These are phyloP conservation scores for Myotis vivesi DNA, from an alignment of 2,797 vertebrate species.

Conservation along the genomic window DNA sequence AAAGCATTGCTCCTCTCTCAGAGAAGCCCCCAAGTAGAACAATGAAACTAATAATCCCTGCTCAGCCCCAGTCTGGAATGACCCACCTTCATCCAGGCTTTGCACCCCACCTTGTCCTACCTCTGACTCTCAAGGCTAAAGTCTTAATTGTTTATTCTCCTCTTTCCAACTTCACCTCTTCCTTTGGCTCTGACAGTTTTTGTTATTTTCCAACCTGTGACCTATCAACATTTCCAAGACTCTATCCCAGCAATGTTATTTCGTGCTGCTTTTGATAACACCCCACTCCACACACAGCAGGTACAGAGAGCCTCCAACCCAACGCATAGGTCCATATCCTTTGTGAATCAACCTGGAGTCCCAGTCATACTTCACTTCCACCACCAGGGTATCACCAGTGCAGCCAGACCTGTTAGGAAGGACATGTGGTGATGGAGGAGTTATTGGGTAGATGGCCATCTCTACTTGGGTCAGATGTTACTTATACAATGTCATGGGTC, in stretches of 20 bases:
- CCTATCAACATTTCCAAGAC: not conserved
- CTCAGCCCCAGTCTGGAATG: not conserved
- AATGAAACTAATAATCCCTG: not conserved
- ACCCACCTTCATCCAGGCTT: not conserved
- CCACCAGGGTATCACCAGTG: not conserved
- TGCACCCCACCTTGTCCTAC: not conserved
- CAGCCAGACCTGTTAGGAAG: not conserved
- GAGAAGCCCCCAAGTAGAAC: not conserved
- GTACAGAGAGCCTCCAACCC: not conserved
- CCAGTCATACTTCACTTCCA: not conserved
- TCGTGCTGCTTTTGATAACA: not conserved
- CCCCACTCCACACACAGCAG: not conserved
- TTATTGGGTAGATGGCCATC: not conserved
- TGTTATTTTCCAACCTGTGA: slow-evolving; percentile 1
- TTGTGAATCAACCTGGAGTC: not conserved
- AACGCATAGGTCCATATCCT: not conserved
- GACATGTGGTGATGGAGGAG: not conserved
- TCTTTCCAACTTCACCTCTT: not conserved
- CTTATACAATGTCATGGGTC: not conserved
- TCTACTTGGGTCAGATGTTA: not conserved
- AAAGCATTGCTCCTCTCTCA: not conserved
- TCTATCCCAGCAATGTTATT: not conserved
- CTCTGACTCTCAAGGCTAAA: not conserved
- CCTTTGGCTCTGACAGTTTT: not conserved
- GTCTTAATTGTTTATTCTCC: not conserved